Evolutionary conservation across 1,140 invertebrate species (phyloP), one percentile per base, ranked within the genome.

Genomic region (Sinonovacula constricta): DNA sequence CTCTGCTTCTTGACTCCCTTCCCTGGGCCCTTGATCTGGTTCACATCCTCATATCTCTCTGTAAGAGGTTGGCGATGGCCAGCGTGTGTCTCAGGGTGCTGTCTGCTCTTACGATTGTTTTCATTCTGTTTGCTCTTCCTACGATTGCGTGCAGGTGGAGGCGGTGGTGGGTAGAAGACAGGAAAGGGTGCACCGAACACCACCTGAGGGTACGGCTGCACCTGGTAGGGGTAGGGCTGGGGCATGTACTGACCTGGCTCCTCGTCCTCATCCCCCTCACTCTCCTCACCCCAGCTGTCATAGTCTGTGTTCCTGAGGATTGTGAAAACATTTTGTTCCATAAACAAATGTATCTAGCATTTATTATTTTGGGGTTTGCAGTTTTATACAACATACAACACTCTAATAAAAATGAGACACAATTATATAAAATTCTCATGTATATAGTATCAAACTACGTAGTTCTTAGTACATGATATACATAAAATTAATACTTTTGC

Each of bases 271-370:
- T 75, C 71, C 30, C 66, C 71, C 26, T 75, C 71, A 66, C 71
- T 75, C 26, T 75, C 71, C 33, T 75, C 71, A 5, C 71, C 71
- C 71, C 71, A 75, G 34, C 71, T 75, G 51, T 75, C 71, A 75
- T 75, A 75, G 28, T 75, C 71, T 75, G 71, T 75, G 30, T 63
- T 56, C 33, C 71, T 75, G 62, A 18, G 54, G 62, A 36, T n/a
- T 63, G 22, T 62, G n/a, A 5, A 18, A 54, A n/a, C n/a, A n/a
- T n/a, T n/a, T n/a, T n/a, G n/a, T n/a, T n/a, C n/a, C n/a, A n/a
- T n/a, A n/a, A n/a, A n/a, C n/a, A n/a, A n/a, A n/a, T n/a, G n/a
- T n/a, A n/a, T n/a, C n/a, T n/a, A n/a, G n/a, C n/a, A n/a, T n/a
- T n/a, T n/a, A n/a, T n/a, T n/a, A n/a, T n/a, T n/a, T n/a, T n/a